Evolutionary conservation across 1,140 invertebrate genomes (phyloP).

Genomic region (Odontomachus brunneus): DNA sequence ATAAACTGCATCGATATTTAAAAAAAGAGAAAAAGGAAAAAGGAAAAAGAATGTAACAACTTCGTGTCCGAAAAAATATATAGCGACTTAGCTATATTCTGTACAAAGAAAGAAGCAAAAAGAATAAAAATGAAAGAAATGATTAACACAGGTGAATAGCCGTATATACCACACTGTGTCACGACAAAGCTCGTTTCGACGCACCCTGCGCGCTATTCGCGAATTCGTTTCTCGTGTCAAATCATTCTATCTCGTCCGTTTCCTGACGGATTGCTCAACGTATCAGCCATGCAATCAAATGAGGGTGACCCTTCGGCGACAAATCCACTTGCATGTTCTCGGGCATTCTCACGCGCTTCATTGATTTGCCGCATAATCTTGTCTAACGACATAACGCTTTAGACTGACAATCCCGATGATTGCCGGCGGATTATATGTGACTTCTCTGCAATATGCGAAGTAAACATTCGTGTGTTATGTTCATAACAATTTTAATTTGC

Average conservation of each 20-base stretch:
- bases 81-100: background rate
- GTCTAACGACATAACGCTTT: background rate
- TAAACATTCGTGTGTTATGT: background rate
- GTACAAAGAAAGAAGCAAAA: background rate
- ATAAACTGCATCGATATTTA: slow-evolving; percentile 6
- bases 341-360: background rate
- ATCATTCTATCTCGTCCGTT: slow-evolving; percentile 35
- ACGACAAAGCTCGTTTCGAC: slow-evolving; percentile 13
- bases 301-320: background rate
- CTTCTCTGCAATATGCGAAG: too few relatives aligned
- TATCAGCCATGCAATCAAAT: slow-evolving; percentile 32
- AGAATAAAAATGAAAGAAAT: background rate
- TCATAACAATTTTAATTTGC: too few relatives aligned
- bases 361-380: background rate
- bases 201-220: background rate
- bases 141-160: background rate
- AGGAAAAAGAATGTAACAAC: background rate
- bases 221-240: slow-evolving; percentile 20
- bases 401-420: background rate
- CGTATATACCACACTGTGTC: background rate
- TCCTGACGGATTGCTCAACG: slow-evolving; percentile 3
- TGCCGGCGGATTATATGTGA: background rate
- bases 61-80: background rate
- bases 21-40: background rate
- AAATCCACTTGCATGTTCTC: background rate